Evolutionary conservation across 2,797 vertebrate genomes (phyloP).

Genomic region (Thripadectes ignobilis): DNA sequence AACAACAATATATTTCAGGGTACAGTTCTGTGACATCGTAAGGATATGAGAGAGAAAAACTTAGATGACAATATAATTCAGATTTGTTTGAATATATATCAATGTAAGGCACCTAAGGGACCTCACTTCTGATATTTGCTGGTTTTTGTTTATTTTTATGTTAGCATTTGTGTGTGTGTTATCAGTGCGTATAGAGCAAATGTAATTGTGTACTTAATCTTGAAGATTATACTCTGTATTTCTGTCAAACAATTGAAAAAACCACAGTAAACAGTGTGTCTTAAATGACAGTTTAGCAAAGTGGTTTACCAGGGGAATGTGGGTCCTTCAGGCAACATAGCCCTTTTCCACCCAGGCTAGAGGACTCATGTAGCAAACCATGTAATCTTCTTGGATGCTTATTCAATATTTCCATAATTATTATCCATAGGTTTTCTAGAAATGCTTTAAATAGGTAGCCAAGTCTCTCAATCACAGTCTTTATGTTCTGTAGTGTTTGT

Average conservation of each 20-base stretch:
- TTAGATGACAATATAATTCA: not conserved
- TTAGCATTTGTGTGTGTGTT: not conserved
- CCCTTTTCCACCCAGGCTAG: not conserved
- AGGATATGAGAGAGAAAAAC: not conserved
- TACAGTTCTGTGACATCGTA: not conserved
- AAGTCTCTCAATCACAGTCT: slow-evolving; percentile 33
- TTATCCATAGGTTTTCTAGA: slow-evolving; percentile 16
- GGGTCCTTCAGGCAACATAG: not conserved
- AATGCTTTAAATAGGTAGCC: slow-evolving; percentile 50
- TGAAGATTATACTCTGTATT: not conserved
- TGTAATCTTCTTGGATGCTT: slow-evolving; percentile 21
- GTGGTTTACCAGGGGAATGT: slow-evolving; percentile 40
- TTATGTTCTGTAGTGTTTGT: not conserved
- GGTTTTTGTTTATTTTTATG: not conserved
- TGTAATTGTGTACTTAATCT: not conserved
- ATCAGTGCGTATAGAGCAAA: not conserved
- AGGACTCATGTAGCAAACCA: slow-evolving; percentile 2
- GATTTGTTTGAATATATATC: not conserved
- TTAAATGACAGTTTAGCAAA: slow-evolving; percentile 15
- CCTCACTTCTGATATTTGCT: not conserved
- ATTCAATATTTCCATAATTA: slow-evolving; percentile 37
- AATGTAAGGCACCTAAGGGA: not conserved
- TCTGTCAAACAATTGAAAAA: slow-evolving; percentile 13
- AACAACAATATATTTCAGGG: not conserved
- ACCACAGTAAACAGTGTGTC: not conserved